Percentiles rank a stretch among this genome's conserved stretches.
phyloP scores from a whole-genome alignment of 2,888 invertebrate species.

The Amblyteles armatorius region DNA sequence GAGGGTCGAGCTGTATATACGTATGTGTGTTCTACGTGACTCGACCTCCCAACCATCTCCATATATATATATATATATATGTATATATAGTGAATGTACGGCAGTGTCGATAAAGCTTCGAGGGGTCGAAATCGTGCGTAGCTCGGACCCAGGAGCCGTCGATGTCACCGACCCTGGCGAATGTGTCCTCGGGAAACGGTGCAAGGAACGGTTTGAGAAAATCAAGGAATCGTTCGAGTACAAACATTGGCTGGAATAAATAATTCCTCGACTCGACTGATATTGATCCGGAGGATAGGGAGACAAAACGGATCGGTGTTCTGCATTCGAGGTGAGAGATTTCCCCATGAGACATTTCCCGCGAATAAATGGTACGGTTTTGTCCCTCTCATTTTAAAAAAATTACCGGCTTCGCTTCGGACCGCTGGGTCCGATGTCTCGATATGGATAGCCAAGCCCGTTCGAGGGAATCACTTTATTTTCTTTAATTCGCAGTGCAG shows the following conservation, averaged over 20 bases:
- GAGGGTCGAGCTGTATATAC: conserved; percentile 42
- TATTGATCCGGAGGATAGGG: not conserved
- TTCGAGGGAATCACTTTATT: conserved; percentile 7
- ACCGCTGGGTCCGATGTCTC: not conserved
- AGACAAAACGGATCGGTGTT: not conserved
- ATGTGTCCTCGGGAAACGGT: not conserved
- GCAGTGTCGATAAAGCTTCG: conserved; percentile 38
- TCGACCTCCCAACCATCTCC: conserved; percentile 32
- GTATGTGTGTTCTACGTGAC: conserved; percentile 43
- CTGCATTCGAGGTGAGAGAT: not conserved
- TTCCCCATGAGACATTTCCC: too few species aligned
- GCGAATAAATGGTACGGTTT: too few species aligned
- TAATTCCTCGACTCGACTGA: not conserved
- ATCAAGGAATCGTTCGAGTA: not conserved
- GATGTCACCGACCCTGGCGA: conserved; percentile 30
- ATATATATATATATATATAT: not conserved
- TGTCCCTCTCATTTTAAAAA: not conserved
- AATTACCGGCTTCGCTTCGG: not conserved
- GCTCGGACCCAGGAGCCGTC: conserved; percentile 10
- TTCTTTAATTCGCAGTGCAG: not conserved
- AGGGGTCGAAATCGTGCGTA: conserved; percentile 31
- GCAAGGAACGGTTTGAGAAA: not conserved
- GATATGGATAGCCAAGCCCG: not conserved
- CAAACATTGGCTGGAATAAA: not conserved
- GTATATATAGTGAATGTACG: conserved; percentile 2